phyloP scores from a whole-genome alignment of 2,113 vertebrate species.

The Cromileptes altivelis region DNA sequence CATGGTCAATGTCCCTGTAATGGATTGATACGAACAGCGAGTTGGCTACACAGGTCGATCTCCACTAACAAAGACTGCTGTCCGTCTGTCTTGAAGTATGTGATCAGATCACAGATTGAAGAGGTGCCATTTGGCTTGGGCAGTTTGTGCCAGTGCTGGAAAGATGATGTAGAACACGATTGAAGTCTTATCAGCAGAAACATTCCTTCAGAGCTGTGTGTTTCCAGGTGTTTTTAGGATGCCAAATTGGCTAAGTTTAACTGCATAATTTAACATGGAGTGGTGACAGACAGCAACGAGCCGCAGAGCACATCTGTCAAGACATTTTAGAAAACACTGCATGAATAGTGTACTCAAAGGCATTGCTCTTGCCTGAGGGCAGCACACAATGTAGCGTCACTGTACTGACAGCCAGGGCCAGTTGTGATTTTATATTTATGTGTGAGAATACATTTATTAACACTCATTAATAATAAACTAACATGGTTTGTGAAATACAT shows the following conservation, averaged over 20 bases:
- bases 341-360: not conserved
- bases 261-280: not conserved
- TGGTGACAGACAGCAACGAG: not conserved
- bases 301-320: not conserved
- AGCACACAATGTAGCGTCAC: not conserved
- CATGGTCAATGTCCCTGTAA: not conserved
- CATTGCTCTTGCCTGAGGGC: not conserved
- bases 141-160: not conserved
- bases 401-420: not conserved
- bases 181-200: not conserved
- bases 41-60: not conserved
- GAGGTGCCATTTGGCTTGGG: not conserved
- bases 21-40: not conserved
- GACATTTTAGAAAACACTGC: not conserved
- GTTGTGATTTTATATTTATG: not conserved
- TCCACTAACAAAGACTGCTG: not conserved
- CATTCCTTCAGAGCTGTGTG: not conserved
- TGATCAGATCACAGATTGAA: conserved; percentile 5
- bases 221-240: not conserved
- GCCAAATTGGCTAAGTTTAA: not conserved
- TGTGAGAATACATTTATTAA: not conserved
- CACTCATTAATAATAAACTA: not conserved
- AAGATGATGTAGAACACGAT: not conserved
- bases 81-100: not conserved
- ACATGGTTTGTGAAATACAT: not conserved